A percentile compares a stretch with the other conserved stretches of the same genome.
phyloP scores from a whole-genome alignment of 2,113 vertebrate genomes.

The Neotoma lepida region DNA sequence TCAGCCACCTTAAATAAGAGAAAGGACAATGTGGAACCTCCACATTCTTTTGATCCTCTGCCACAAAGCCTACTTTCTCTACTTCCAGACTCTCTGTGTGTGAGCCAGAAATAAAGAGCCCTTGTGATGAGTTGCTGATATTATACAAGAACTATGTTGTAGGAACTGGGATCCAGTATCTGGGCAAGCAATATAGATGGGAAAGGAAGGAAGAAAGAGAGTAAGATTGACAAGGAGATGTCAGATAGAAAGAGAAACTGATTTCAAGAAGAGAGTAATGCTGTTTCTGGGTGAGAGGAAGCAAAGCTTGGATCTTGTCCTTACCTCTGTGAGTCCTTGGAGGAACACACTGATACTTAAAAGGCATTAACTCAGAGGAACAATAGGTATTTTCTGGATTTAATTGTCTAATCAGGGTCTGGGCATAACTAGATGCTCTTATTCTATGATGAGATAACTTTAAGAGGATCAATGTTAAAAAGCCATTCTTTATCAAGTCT shows the following conservation, averaged over 20 bases:
- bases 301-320: not conserved
- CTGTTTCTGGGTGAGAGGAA: not conserved
- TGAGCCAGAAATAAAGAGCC: slow-evolving; percentile 48
- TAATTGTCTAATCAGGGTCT: not conserved
- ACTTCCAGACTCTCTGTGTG: not conserved
- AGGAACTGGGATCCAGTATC: slow-evolving; percentile 49
- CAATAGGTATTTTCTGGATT: not conserved
- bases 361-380: not conserved
- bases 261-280: not conserved
- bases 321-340: not conserved
- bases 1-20: not conserved
- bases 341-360: not conserved
- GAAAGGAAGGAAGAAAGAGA: not conserved
- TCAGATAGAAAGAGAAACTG: not conserved
- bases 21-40: not conserved
- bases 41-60: not conserved
- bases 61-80: not conserved
- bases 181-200: not conserved
- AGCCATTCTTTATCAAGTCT: not conserved
- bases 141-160: slow-evolving; percentile 28
- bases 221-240: not conserved
- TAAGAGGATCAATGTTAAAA: not conserved
- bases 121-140: slow-evolving; percentile 21
- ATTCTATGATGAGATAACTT: not conserved
- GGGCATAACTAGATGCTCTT: not conserved